phyloP scores from a whole-genome alignment of 2,888 invertebrate genomes.

The Diarsia rubi region DNA sequence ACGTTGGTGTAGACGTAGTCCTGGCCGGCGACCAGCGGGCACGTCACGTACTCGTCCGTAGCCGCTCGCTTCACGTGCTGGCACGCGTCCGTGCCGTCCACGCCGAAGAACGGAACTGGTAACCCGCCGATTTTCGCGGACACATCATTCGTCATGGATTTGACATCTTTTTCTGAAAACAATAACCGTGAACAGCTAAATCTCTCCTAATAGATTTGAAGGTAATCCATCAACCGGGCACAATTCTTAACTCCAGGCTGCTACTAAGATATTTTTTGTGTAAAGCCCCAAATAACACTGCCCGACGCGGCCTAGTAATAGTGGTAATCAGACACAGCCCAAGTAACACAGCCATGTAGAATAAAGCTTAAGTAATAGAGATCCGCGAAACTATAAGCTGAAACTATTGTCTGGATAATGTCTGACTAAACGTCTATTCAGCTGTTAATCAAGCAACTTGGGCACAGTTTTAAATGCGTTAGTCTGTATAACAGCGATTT shows the following conservation, averaged over 20 bases:
- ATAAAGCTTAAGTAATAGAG: no score
- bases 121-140: slow-evolving; percentile 87
- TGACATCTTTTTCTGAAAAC: slow-evolving; percentile 86
- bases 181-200: slow-evolving; percentile 25
- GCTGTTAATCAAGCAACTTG: no score
- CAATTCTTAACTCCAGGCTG: not conserved
- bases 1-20: slow-evolving; percentile 93
- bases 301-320: not conserved
- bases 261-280: not conserved
- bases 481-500: no score
- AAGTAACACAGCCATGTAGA: no score
- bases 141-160: slow-evolving; percentile 90
- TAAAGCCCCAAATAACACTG: not conserved
- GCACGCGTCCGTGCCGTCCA: slow-evolving; percentile 93
- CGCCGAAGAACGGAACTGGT: slow-evolving; percentile 93
- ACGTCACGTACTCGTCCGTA: slow-evolving; percentile 88
- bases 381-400: no score
- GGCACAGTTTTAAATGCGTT: no score
- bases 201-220: no score
- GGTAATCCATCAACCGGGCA: not conserved
- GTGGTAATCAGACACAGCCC: not conserved
- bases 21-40: slow-evolving; percentile 92
- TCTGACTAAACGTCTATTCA: no score
- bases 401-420: no score
- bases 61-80: slow-evolving; percentile 80